Conservation (phyloP, 2,797 vertebrate species). For the Sebastes hopkinsi region DNA sequence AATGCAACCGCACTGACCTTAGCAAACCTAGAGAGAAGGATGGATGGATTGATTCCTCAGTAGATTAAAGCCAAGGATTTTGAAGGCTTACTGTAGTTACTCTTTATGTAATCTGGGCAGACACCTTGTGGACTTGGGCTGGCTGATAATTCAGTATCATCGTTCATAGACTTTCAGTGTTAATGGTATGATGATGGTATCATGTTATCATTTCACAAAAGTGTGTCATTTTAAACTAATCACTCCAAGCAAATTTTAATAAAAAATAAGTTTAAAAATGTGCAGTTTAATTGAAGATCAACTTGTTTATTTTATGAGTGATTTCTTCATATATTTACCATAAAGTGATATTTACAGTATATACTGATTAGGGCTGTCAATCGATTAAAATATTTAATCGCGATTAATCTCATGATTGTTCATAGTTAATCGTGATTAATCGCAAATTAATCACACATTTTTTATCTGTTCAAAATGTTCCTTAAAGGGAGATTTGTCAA, state of each 20-base stretch:
- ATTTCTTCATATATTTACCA: neutral
- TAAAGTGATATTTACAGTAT: neutral
- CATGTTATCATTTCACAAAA: neutral
- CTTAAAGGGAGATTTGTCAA: no score
- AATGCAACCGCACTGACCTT: conserved; percentile 18
- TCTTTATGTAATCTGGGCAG: conserved; percentile 17
- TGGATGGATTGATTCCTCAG: neutral
- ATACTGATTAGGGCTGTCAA: neutral
- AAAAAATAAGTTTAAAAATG: neutral
- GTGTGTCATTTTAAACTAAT: neutral
- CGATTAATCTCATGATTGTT: no score
- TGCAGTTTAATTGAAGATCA: neutral
- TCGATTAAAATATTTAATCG: no score
- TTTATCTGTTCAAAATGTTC: no score
- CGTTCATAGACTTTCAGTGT: neutral
- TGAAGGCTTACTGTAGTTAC: neutral
- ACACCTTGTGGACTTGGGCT: neutral
- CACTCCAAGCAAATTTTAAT: neutral
- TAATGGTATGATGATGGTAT: neutral
- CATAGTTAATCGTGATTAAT: no score
- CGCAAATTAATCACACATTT: no score
- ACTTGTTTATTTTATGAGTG: neutral
- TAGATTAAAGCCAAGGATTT: neutral
- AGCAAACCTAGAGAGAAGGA: conserved; percentile 15
- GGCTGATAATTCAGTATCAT: neutral